Base-by-base conservation (phyloP, 1,140 invertebrate species). In the Lepidurus arcticus region DNA sequence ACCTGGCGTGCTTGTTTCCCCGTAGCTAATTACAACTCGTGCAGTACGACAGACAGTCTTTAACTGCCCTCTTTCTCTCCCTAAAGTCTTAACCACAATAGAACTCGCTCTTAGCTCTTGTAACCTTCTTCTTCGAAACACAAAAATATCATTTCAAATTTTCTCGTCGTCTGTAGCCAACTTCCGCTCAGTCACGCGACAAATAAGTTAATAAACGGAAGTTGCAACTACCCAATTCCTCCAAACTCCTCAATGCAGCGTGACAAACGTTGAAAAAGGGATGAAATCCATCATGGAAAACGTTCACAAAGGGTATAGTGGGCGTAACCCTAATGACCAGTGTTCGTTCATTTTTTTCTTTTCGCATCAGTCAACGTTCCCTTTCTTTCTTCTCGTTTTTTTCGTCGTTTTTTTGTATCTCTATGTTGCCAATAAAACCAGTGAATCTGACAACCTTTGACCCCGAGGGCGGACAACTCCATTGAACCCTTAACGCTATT, bases 151-250 rank as follows among this genome's bases (percentile, higher is more conserved):
- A 65, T 21, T 65, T 65, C 53, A 65, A 65, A 13, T 65, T 47
- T 21, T 8, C n/a, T 65, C 53, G n/a, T 65, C 53, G 6, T 7
- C 6, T 7, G 53, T 65, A 21, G 34, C 53, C 53, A 65, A 65
- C 53, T 65, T 65, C n/a, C 53, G 53, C 53, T 65, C 53, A 65
- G 53, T 65, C 53, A 65, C 53, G 53, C 53, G 21, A 65, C n/a
- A 65, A 34, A 65, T 65, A 65, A 21, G 53, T 65, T 65, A 65
- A 65, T 65, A 65, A 65, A 65, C 53, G 53, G 34, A 65, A 65
- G 53, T 65, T 65, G 8, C n/a, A 65, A 65, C n/a, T 65, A 21
- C 53, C 53, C 13, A 65, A 13, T 65, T 9, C n/a, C 53, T 21
- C 53, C n/a, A 7, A 65, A 65, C 5, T 65, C 53, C n/a, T 21